Evolutionary conservation across 2,888 invertebrate genomes (phyloP), one percentile per base, ranked within the genome.

Genomic region (Pseudoips prasinana): DNA sequence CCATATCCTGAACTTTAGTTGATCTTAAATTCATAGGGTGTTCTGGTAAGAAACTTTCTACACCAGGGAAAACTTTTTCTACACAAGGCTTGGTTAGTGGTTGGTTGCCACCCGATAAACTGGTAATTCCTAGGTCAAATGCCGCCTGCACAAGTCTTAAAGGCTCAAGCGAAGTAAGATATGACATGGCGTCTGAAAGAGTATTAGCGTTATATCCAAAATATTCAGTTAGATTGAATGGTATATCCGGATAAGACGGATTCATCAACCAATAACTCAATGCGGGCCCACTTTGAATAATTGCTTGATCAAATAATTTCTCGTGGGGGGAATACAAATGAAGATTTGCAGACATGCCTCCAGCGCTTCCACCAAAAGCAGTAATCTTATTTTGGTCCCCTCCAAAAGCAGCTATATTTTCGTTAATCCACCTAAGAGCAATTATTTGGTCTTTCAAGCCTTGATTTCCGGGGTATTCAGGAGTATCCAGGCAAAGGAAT

Each of bases 381-480:
- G 79, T 81, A 11, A 81, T 64, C 42, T 63, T 58, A 28, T 66
- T 35, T 1, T 50, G 35, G 39, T 80, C 69, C 7, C 81, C 81
- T 28, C 77, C 77, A 35, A 80, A 81, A 0, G 69, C 62, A 40
- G 50, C 58, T 11, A 80, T 78, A 23, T 78, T 71, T 2, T 67
- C 35, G 29, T 66, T 68, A 0, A 81, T 53, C 80, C 80, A 81
- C 45, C 58, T 61, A 3, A 81, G 42, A 18, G 71, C 80, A 6
- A 63, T 10, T 0, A 58, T 20, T 44, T 80, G 80, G 32, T 81
- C 81, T 56, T 77, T 79, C 0, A 81, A 46, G 0, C 81, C 80
- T 45, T 74, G 72, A 29, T 81, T 81, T 7, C 79, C 80, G 1
- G 77, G 65, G 6, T 69, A 52, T 23, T 64, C 58, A 3, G 67